phyloP scores from a whole-genome alignment of 2,888 invertebrate species.

The Lasiommata megera region DNA sequence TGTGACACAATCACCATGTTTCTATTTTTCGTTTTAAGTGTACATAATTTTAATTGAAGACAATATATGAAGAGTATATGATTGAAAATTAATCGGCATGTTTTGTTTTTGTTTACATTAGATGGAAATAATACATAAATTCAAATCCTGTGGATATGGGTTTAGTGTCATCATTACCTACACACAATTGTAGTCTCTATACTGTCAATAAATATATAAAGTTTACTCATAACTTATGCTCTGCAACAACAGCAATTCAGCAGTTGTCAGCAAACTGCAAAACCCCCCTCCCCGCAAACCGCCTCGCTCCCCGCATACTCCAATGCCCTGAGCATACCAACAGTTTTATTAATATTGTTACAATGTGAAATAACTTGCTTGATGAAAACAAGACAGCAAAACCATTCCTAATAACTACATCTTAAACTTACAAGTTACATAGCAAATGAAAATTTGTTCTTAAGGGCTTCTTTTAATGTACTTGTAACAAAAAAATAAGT shows the following conservation, averaged over 20 bases:
- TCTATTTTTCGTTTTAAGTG: neutral
- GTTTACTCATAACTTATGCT: constrained; percentile 79
- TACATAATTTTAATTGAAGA: too few species aligned
- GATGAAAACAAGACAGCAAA: constrained; percentile 3
- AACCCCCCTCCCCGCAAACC: constrained; percentile 70
- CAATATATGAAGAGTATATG: neutral
- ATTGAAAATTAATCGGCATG: neutral
- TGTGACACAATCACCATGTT: constrained; percentile 20
- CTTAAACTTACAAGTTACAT: constrained; percentile 8
- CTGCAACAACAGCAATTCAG: constrained; percentile 79
- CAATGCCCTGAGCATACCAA: constrained; percentile 79
- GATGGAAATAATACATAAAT: neutral
- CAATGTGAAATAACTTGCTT: constrained; percentile 12
- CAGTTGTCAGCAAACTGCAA: constrained; percentile 78
- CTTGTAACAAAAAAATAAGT: constrained; percentile 18
- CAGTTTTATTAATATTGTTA: constrained; percentile 60
- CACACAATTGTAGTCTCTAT: constrained; percentile 20
- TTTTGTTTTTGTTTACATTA: neutral
- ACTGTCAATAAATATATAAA: constrained; percentile 62
- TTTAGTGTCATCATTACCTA: constrained; percentile 11
- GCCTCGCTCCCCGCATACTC: constrained; percentile 74
- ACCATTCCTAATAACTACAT: constrained; percentile 1
- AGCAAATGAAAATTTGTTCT: constrained; percentile 23
- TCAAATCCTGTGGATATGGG: neutral
- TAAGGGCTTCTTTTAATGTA: constrained; percentile 16